Evolutionary conservation across 2,113 vertebrate genomes (phyloP).

Genomic region (Hiodon alosoides): DNA sequence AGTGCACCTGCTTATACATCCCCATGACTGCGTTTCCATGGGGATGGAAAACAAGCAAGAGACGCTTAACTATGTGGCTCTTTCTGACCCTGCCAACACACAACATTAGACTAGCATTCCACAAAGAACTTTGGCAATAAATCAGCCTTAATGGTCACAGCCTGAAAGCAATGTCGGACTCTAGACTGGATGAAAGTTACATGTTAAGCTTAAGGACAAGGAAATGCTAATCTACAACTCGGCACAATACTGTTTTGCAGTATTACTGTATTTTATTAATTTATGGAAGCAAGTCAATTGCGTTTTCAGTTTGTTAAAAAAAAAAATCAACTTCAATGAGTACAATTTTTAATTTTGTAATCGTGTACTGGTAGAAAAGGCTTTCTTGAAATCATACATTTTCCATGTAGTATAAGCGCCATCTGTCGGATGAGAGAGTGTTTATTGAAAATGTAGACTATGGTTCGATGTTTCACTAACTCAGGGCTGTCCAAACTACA

Average conservation of each 20-base stretch:
- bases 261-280: background rate
- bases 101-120: background rate
- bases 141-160: constrained; percentile 3
- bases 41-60: constrained; percentile 16
- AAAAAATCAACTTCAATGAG: too few relatives aligned
- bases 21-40: constrained; percentile 19
- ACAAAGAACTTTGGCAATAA: constrained; percentile 5
- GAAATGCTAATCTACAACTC: background rate
- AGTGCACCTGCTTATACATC: constrained; percentile 9
- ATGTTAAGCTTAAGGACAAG: too few relatives aligned
- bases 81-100: constrained; percentile 11
- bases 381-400: background rate
- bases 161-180: constrained; percentile 2
- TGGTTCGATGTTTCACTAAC: background rate
- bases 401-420: background rate
- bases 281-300: too few relatives aligned
- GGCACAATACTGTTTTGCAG: background rate
- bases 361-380: background rate
- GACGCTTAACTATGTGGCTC: constrained; percentile 1
- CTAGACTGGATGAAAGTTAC: background rate
- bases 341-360: background rate
- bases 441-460: background rate
- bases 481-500: background rate
- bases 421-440: background rate
- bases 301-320: too few relatives aligned